These are phyloP conservation scores for Disparrhopalites patrizii DNA, from an alignment of 2,888 invertebrate species.

Conservation along the genomic window DNA sequence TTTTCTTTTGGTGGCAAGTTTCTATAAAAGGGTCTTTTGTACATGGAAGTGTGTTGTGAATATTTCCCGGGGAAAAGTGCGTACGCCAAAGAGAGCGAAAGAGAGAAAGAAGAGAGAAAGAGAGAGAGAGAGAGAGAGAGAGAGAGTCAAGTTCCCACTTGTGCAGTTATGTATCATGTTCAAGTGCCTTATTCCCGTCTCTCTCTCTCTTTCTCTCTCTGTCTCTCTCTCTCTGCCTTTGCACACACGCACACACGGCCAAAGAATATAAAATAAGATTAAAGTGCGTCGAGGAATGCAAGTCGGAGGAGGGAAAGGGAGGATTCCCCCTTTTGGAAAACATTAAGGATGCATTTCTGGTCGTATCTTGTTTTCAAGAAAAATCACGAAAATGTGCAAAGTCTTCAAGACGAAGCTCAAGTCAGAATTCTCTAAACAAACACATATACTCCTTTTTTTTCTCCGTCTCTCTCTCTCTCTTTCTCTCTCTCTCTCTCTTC, in stretches of 20 bases:
- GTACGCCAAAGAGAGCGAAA: too few species aligned
- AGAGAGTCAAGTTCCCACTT: not conserved
- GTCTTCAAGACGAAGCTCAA: too few species aligned
- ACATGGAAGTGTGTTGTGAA: too few species aligned
- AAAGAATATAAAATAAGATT: not conserved
- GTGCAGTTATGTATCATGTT: not conserved
- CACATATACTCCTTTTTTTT: not conserved
- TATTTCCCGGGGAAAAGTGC: too few species aligned
- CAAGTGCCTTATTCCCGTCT: not conserved
- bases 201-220: not conserved
- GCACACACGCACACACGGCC: not conserved
- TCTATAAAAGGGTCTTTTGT: too few species aligned
- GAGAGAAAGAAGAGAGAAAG: not conserved
- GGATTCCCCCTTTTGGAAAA: not conserved
- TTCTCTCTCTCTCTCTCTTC: not conserved
- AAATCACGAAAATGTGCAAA: not conserved
- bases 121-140: not conserved
- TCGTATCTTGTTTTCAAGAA: not conserved
- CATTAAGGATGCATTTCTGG: conserved; percentile 6
- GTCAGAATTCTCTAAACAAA: not conserved
- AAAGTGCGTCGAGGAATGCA: conserved; percentile 1
- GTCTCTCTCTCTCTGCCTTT: too few species aligned
- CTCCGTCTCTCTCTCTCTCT: not conserved
- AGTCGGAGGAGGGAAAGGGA: not conserved
- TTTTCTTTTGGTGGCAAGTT: too few species aligned